Base-by-base conservation (phyloP, 2,113 vertebrate genomes). In the Takifugu flavidus region DNA sequence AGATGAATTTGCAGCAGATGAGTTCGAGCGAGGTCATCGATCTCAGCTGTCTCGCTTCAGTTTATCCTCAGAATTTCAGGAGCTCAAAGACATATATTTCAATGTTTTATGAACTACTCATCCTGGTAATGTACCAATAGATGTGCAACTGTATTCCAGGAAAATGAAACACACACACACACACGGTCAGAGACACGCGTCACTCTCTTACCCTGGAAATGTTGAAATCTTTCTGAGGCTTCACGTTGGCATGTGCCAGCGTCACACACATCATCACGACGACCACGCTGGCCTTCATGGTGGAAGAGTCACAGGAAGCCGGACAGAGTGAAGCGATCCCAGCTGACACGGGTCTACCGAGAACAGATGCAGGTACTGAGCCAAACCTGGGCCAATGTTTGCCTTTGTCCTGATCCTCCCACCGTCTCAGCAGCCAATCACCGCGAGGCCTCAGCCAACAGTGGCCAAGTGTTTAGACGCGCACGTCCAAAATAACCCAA, bases 201-300 rank as follows among this genome's bases (percentile, higher is more conserved):
- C 3, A 56, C 10, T 42, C 2, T 75, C 82, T 88, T 72, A 92
- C 91, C 87, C 62, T 82, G 71, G 86, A 88, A 50, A 88, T 59
- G 79, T 85, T 87, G 65, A 92, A 92, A 51, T 91, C 90, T 56
- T 53, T 88, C 82, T 90, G 89, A 0, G 90, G 89, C 74, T 85
- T 87, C 60, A 90, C 62, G 10, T 85, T 77, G 7, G 86, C 85
- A 0, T 67, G 62, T 15, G 61, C 66, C 59, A 59, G 65, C 54
- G 67, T 69, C 60, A 71, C 54, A 39, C 74, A 81, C 55, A 78
- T 72, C 78, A 72, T 75, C 82, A 87, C 78, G 79, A 70, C 71
- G 58, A 88, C 67, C 13, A 81, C 63, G 26, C 67, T 44, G 29
- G 82, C 78, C 81, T 78, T 88, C 91, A 91, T 92, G 72, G 55